These are phyloP conservation scores for Dione vanillae DNA, from an alignment of 2,888 invertebrate species.

Conservation along the genomic window DNA sequence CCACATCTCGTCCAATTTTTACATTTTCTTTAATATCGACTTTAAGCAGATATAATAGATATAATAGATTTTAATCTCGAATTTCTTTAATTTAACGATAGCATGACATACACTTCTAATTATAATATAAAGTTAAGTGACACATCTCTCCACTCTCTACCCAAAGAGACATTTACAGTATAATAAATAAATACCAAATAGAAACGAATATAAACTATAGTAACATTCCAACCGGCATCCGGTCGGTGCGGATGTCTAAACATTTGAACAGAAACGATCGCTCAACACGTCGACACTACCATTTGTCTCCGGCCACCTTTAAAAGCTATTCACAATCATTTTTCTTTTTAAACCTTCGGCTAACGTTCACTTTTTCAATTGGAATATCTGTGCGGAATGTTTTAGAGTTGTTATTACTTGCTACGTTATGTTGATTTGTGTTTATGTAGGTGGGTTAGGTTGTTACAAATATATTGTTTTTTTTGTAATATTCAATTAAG, in stretches of 20 bases:
- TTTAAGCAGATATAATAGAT: no score
- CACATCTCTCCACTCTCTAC: neutral
- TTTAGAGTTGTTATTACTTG: constrained; percentile 56
- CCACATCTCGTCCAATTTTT: no score
- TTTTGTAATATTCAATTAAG: no score
- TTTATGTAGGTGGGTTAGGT: neutral
- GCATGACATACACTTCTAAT: no score
- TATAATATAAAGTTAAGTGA: no score
- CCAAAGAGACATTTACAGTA: neutral
- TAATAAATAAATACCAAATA: neutral
- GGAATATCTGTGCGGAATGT: constrained; percentile 76
- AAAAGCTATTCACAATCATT: constrained; percentile 82
- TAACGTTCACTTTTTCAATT: constrained; percentile 83
- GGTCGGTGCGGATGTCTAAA: constrained; percentile 27
- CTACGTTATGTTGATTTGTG: neutral
- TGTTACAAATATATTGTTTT: no score
- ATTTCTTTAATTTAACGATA: no score
- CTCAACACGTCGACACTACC: constrained; percentile 61
- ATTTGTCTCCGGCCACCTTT: constrained; percentile 81
- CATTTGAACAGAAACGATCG: constrained; percentile 55
- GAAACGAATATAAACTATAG: constrained; percentile 14
- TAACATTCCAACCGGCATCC: constrained; percentile 22
- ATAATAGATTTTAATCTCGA: no score
- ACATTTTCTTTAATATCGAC: no score
- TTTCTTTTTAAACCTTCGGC: constrained; percentile 83